A percentile compares a stretch with the other conserved stretches of the same genome.
Evolutionary conservation across 2,113 vertebrate species (phyloP).

Genomic region (Globicephala melas): DNA sequence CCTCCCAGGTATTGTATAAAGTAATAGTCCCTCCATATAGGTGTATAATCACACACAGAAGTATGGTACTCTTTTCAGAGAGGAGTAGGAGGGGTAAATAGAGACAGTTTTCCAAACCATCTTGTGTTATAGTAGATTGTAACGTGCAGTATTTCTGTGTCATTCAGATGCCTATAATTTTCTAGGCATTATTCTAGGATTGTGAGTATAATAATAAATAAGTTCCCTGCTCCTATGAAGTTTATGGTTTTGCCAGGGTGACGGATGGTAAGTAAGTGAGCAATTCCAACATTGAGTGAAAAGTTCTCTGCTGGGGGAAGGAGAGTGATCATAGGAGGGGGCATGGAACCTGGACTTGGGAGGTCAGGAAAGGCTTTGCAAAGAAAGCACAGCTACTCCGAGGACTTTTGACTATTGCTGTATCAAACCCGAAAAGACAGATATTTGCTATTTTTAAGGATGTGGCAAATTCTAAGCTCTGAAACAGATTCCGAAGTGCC

Average conservation of each 20-base stretch:
- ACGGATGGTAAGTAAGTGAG: neutral
- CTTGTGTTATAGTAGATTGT: neutral
- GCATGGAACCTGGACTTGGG: neutral
- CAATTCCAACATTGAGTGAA: neutral
- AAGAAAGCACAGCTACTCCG: neutral
- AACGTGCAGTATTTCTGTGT: neutral
- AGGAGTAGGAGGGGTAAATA: neutral
- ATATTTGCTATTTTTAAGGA: neutral
- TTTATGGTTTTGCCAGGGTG: neutral
- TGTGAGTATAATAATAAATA: neutral
- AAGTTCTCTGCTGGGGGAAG: neutral
- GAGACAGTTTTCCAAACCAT: neutral
- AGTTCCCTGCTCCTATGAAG: neutral
- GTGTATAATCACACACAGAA: neutral
- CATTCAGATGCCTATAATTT: conserved; percentile 18
- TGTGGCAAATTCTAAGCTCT: conserved; percentile 7
- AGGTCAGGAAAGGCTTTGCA: neutral
- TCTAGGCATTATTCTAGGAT: neutral
- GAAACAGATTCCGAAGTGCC: neutral
- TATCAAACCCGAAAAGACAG: neutral
- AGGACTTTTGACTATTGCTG: neutral
- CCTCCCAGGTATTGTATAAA: neutral
- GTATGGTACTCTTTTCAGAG: neutral
- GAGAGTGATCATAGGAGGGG: neutral
- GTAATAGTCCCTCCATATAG: neutral